Evolutionary conservation across 2,888 invertebrate genomes (phyloP).

Genomic region (Calameuta pallipes): DNA sequence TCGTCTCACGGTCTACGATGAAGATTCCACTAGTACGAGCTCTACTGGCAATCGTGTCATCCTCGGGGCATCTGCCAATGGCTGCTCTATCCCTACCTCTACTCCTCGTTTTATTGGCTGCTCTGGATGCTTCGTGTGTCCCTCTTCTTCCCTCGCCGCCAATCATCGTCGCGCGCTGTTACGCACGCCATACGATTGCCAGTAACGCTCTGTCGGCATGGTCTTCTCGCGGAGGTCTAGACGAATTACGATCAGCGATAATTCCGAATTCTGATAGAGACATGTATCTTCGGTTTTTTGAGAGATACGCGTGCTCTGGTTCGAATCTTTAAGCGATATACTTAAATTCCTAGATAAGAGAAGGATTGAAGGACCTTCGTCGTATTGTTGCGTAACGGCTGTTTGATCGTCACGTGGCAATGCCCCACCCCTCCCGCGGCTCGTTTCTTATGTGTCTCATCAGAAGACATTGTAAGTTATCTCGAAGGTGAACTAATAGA

Average conservation of each 20-base stretch:
- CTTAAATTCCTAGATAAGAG: background rate
- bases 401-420: background rate
- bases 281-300: background rate
- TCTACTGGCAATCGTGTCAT: constrained; percentile 8
- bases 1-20: constrained; percentile 10
- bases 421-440: background rate
- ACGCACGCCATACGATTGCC: background rate
- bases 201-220: background rate
- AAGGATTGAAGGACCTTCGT: background rate
- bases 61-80: constrained; percentile 25
- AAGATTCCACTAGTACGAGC: constrained; percentile 21
- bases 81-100: constrained; percentile 1
- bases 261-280: background rate
- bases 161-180: background rate
- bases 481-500: background rate
- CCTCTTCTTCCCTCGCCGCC: constrained; percentile 21
- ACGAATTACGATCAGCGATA: background rate
- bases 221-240: background rate
- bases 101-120: constrained; percentile 21
- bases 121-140: constrained; percentile 25
- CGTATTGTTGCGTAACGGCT: background rate
- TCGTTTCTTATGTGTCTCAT: background rate
- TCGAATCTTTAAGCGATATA: background rate
- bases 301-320: background rate
- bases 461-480: background rate